Evolutionary conservation across 2,113 vertebrate genomes (phyloP).

Genomic region (Onychostruthus taczanowskii): DNA sequence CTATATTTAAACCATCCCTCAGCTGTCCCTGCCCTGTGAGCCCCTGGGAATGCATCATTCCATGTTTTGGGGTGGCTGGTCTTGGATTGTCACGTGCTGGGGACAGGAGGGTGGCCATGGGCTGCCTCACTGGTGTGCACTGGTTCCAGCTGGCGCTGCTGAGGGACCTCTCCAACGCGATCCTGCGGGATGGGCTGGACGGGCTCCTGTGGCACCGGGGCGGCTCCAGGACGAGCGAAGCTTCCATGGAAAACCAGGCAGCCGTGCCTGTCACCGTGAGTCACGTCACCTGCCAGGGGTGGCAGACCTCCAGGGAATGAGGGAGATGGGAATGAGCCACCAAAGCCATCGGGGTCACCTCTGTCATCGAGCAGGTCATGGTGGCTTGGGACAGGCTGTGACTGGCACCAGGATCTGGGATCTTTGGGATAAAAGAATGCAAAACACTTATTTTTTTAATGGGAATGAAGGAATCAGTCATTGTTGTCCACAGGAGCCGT

Average conservation of each 20-base stretch:
- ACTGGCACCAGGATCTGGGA: background rate
- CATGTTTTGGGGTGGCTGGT: background rate
- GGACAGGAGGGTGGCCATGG: background rate
- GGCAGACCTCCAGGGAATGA: background rate
- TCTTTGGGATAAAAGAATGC: background rate
- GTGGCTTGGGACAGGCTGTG: background rate
- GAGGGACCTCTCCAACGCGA: constrained; percentile 78
- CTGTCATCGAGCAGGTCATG: background rate
- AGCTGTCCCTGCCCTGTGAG: background rate
- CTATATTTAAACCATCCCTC: background rate
- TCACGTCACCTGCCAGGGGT: background rate
- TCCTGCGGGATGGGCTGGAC: constrained; percentile 79
- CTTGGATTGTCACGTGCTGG: fast-evolving
- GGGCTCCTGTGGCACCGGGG: constrained; percentile 68
- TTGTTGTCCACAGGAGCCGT: background rate
- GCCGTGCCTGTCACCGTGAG: constrained; percentile 69
- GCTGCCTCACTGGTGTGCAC: background rate
- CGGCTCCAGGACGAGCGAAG: constrained; percentile 44
- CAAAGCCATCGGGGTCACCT: background rate
- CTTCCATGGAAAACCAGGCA: constrained; percentile 55
- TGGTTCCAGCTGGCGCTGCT: constrained; percentile 80
- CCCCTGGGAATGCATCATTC: background rate
- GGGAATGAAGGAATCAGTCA: background rate
- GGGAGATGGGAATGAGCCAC: background rate
- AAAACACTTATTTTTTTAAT: background rate